phyloP scores from a whole-genome alignment of 64 coral and sea anemone species.

The Pocillopora verrucosa region DNA sequence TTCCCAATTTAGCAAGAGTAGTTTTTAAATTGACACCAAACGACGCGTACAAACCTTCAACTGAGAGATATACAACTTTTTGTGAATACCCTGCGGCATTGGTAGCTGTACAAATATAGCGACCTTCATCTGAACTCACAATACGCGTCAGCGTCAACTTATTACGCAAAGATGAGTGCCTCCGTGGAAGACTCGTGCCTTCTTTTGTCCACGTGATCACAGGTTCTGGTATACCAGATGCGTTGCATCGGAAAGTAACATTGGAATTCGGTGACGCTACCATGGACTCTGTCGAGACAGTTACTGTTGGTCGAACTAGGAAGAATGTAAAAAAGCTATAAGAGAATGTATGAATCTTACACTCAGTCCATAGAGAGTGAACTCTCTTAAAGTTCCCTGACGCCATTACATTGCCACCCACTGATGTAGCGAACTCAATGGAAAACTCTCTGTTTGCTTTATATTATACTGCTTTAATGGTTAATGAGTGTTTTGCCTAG shows the following conservation, averaged over 20 bases:
- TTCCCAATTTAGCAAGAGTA: no score
- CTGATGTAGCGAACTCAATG: no score
- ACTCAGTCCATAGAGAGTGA: no score
- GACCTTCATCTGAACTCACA: conserved; percentile 56
- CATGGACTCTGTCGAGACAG: conserved; percentile 25
- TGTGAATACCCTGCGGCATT: conserved; percentile 60
- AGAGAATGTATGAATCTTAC: no score
- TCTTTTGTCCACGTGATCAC: conserved; percentile 76
- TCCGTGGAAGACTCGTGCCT: conserved; percentile 37
- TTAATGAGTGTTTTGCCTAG: no score
- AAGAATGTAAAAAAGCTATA: neutral
- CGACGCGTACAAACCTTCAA: conserved; percentile 63
- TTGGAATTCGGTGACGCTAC: conserved; percentile 48
- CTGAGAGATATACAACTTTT: conserved; percentile 29
- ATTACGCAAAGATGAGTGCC: conserved; percentile 37
- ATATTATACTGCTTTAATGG: no score
- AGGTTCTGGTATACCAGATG: conserved; percentile 69
- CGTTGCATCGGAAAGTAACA: conserved; percentile 72
- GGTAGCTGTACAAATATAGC: conserved; percentile 68
- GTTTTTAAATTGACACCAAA: neutral
- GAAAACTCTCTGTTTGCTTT: no score
- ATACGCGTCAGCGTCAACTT: conserved; percentile 41
- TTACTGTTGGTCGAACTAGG: conserved; percentile 61
- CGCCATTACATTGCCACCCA: no score
- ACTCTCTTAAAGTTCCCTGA: no score